Evolutionary conservation across 2,797 vertebrate genomes (phyloP).

Genomic region (Ambastaia sidthimunki): DNA sequence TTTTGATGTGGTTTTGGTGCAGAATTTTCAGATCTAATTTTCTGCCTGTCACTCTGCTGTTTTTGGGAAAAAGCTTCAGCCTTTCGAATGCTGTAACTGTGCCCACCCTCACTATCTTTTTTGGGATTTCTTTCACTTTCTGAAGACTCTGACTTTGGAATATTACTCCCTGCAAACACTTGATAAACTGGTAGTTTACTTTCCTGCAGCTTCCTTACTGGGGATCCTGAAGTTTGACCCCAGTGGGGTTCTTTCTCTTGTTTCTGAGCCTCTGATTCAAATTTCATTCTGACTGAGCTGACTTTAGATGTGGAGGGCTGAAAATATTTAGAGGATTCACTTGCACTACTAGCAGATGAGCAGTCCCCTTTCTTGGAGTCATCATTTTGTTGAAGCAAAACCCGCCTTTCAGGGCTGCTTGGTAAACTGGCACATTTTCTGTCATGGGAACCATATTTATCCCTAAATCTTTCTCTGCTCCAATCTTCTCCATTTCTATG

Average conservation of each 20-base stretch:
- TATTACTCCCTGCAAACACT: conserved; percentile 85
- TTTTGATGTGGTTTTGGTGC: conserved; percentile 75
- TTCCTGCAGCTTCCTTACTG: conserved; percentile 91
- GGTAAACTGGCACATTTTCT: conserved; percentile 87
- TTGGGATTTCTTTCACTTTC: conserved; percentile 75
- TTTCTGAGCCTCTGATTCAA: conserved; percentile 89
- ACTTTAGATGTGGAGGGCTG: conserved; percentile 95
- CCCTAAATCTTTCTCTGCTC: conserved; percentile 84
- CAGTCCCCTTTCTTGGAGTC: conserved; percentile 81
- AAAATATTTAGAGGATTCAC: conserved; percentile 83
- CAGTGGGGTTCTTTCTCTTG: conserved; percentile 74
- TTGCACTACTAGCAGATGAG: conserved; percentile 76
- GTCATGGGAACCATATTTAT: conserved; percentile 81
- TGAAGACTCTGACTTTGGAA: conserved; percentile 82
- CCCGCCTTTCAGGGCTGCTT: conserved; percentile 88
- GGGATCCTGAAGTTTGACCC: conserved; percentile 82
- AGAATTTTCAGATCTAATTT: conserved; percentile 66
- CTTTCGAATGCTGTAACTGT: conserved; percentile 52
- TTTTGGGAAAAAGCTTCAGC: conserved; percentile 67
- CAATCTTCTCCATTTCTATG: conserved; percentile 87
- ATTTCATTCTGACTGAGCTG: conserved; percentile 92
- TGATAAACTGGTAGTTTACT: conserved; percentile 94
- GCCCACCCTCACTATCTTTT: conserved; percentile 70
- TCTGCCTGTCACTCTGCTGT: conserved; percentile 74
- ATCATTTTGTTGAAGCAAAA: conserved; percentile 80